These are phyloP conservation scores for Drosophila imparisetae DNA, from an alignment of 2,888 invertebrate genomes.

Conservation along the genomic window DNA sequence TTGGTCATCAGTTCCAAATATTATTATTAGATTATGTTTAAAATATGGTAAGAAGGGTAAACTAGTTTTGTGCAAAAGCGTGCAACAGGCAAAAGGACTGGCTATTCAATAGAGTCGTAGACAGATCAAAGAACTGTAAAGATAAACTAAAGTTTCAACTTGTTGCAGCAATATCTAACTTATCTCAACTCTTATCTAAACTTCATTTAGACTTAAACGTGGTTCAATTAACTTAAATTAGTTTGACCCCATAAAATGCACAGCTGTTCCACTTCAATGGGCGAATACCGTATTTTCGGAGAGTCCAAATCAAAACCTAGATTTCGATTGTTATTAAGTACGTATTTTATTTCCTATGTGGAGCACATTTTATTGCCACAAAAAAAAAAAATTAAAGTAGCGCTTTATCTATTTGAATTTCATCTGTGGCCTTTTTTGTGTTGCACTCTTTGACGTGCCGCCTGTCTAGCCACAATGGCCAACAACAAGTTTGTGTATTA, in stretches of 20 bases:
- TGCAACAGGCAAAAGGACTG: background rate
- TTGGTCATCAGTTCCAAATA: no score
- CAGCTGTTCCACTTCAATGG: background rate
- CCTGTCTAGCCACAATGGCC: background rate
- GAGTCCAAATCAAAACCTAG: background rate
- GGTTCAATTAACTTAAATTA: background rate
- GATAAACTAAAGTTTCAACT: background rate
- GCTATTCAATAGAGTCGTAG: background rate
- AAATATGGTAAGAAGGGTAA: no score
- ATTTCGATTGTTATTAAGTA: background rate
- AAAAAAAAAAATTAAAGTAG: conserved; percentile 3
- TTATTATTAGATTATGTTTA: no score
- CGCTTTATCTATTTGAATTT: conserved; percentile 1
- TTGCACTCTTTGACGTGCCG: conserved; percentile 12
- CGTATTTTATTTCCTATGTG: conserved; percentile 1
- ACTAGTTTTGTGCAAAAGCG: rapidly evolving
- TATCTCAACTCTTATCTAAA: no score
- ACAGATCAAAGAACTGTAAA: background rate
- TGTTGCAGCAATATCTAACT: no score
- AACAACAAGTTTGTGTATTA: conserved; percentile 7
- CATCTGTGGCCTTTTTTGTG: background rate
- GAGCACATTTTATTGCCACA: background rate
- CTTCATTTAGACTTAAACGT: background rate
- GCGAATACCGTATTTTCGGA: background rate
- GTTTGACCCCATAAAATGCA: background rate